Evolutionary conservation across 2,888 invertebrate species (phyloP), one percentile per base, ranked within the genome.

Genomic region (Machimus rusticus): DNA sequence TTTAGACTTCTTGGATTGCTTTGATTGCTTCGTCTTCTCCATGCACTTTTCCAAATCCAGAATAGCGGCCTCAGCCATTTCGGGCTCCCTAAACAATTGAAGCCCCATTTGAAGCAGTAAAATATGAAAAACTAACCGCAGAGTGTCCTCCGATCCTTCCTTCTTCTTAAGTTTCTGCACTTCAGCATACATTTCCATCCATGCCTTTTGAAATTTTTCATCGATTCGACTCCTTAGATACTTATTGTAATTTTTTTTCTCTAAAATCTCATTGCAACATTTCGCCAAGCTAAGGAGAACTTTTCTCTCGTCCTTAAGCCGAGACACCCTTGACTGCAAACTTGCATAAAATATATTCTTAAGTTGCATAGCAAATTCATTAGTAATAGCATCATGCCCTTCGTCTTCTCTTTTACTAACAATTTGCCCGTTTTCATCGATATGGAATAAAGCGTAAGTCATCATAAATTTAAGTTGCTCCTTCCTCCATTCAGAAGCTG

Each of bases 21-120:
- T 93, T 74, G 93, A 92, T 89, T 93, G 93, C 89, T 92, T 93
- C 86, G 94, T 93, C 90, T 95, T 94, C 86, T 95, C 94, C 90
- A 95, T 95, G 90, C 96, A 96, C 90, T 94, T 94, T 90, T 95
- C 94, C n/a, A 97, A 92, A 91, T 97, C 96, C 87, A 95, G 94
- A 76, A 96, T 94, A 0, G 96, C 95, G 89, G 95, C 94, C 86
- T 93, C 93, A 0, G 96, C 96, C 91, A 96, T 93, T 92, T 95
- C 95, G 0, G 95, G 93, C 90, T 96, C 96, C 51, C 95, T 95
- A 90, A 96, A 96, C 86, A 96, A 90, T 90, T 96, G 96, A 51
- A 97, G 91, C 5, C 95, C 95, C 93, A 96, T 95, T 90, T 96
- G 95, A 86, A 96, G 93, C 79, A 96, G 94, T 87, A 96, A 93